Conservation (phyloP, 2,797 vertebrate species). For the Dicrostonyx torquatus region DNA sequence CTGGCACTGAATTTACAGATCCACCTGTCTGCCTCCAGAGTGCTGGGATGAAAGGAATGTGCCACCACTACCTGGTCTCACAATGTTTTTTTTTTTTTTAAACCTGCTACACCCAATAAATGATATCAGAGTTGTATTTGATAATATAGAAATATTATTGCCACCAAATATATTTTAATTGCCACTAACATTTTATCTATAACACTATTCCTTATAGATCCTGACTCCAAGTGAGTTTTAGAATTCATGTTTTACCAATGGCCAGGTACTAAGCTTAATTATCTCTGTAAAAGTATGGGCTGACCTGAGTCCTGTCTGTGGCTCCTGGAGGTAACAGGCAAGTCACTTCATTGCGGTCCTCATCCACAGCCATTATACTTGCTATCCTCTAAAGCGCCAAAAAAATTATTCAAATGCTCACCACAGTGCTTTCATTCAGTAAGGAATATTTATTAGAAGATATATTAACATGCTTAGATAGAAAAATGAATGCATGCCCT, state of each 20-base stretch:
- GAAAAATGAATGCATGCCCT: constrained; percentile 47
- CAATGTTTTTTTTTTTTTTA: not conserved
- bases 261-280: not conserved
- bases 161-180: not conserved
- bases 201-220: not conserved
- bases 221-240: not conserved
- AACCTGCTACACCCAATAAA: not conserved
- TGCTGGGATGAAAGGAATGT: not conserved
- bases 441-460: constrained; percentile 78
- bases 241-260: not conserved
- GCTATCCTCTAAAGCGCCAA: not conserved
- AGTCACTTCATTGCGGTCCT: not conserved
- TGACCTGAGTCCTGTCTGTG: not conserved
- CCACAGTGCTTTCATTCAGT: constrained; percentile 44
- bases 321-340: not conserved
- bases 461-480: constrained; percentile 68
- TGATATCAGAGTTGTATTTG: not conserved
- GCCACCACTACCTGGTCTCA: not conserved
- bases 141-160: not conserved
- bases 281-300: not conserved
- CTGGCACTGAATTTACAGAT: not conserved
- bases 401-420: constrained; percentile 35
- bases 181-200: not conserved
- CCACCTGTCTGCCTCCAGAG: not conserved
- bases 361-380: not conserved